phyloP scores from a whole-genome alignment of 2,888 invertebrate species.

The Galeruca laticollis region DNA sequence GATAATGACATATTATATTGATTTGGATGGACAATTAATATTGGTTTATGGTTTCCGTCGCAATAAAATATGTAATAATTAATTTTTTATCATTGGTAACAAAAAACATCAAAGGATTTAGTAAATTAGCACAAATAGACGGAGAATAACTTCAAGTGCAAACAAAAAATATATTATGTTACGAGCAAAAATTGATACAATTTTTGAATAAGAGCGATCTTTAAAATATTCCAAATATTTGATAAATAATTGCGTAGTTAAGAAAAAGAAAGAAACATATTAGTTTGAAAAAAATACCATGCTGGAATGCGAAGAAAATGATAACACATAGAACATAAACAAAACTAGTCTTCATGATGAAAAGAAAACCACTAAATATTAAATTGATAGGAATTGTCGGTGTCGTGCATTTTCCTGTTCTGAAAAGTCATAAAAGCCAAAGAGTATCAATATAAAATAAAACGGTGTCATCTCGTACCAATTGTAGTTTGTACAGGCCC shows the following conservation, averaged over 20 bases:
- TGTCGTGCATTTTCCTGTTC: conserved; percentile 42
- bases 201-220: too few relatives aligned
- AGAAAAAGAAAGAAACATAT: not conserved
- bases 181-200: too few relatives aligned
- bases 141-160: too few relatives aligned
- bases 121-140: too few relatives aligned
- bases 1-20: too few relatives aligned
- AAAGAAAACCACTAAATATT: conserved; percentile 47
- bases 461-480: conserved; percentile 54
- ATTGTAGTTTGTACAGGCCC: conserved; percentile 51
- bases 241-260: not conserved
- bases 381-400: conserved; percentile 7
- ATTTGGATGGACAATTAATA: too few relatives aligned
- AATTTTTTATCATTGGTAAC: too few relatives aligned
- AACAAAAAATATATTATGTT: too few relatives aligned
- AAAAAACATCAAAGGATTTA: too few relatives aligned
- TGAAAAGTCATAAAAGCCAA: conserved; percentile 37
- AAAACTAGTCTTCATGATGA: conserved; percentile 38
- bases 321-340: conserved; percentile 21
- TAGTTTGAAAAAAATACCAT: conserved; percentile 26
- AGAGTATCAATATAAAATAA: conserved; percentile 40
- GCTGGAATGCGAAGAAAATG: conserved; percentile 15
- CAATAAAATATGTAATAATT: too few relatives aligned
- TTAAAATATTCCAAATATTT: too few relatives aligned
- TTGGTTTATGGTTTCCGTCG: too few relatives aligned